phyloP scores from a whole-genome alignment of 2,888 invertebrate species.

The Sminthurinus aureus region DNA sequence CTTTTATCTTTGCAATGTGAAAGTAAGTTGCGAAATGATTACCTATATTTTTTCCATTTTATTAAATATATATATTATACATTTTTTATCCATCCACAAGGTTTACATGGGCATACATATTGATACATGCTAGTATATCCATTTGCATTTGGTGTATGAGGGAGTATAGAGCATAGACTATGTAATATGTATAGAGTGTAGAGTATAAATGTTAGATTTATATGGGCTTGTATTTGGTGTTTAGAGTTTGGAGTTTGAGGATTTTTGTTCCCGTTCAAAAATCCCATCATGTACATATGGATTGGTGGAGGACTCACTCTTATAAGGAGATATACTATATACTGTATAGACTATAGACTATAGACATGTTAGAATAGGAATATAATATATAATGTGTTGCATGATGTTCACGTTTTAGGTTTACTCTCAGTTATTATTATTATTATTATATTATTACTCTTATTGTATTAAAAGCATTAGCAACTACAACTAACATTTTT shows the following conservation, averaged over 20 bases:
- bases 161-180: too few relatives aligned
- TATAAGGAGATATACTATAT: neutral
- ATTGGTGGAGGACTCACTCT: slow-evolving; percentile 3
- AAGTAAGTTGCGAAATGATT: slow-evolving; percentile 56
- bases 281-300: neutral
- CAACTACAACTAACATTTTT: too few relatives aligned
- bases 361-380: neutral
- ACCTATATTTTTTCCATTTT: too few relatives aligned
- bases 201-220: too few relatives aligned
- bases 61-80: neutral
- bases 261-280: slow-evolving; percentile 21
- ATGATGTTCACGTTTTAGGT: too few relatives aligned
- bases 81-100: slow-evolving; percentile 27
- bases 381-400: neutral
- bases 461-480: slow-evolving; percentile 15
- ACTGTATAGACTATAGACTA: neutral
- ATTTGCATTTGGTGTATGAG: too few relatives aligned
- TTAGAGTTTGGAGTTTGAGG: slow-evolving; percentile 16
- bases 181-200: too few relatives aligned
- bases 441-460: slow-evolving; percentile 7
- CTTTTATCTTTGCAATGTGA: slow-evolving; percentile 49
- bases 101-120: too few relatives aligned
- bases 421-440: too few relatives aligned
- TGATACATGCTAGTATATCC: too few relatives aligned
- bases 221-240: too few relatives aligned